These are phyloP conservation scores for Gryon sp. DNA, from an alignment of 1,140 invertebrate species.

Conservation along the genomic window DNA sequence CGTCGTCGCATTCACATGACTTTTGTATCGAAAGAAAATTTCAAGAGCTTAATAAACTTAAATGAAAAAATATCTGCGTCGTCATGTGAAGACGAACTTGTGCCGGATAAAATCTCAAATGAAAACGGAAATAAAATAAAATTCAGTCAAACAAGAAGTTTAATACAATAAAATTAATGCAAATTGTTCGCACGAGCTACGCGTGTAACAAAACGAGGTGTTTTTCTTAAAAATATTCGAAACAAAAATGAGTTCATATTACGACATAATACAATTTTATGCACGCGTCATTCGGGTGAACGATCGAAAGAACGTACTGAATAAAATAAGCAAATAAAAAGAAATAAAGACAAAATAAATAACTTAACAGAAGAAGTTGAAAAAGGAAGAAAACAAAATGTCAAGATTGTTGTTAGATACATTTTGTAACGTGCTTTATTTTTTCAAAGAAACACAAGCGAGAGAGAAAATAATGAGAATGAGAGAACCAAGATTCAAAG, in stretches of 20 bases:
- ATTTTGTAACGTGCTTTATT: constrained; percentile 64
- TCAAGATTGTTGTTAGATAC: constrained; percentile 56
- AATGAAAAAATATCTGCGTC: constrained; percentile 27
- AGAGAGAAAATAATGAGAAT: neutral
- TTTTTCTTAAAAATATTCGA: constrained; percentile 36
- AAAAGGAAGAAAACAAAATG: constrained; percentile 20
- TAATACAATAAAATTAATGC: constrained; percentile 14
- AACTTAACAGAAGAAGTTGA: neutral
- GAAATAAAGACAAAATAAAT: too few relatives aligned
- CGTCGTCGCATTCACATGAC: constrained; percentile 44
- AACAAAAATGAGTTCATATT: neutral
- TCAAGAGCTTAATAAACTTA: constrained; percentile 54
- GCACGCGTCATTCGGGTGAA: neutral
- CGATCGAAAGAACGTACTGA: constrained; percentile 22
- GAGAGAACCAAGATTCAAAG: too few relatives aligned
- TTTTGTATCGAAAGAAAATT: constrained; percentile 46
- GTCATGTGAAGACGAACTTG: constrained; percentile 19
- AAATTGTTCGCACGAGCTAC: constrained; percentile 13
- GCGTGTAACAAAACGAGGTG: neutral
- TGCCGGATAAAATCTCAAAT: constrained; percentile 15
- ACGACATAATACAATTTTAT: constrained; percentile 5
- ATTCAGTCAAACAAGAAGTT: constrained; percentile 35
- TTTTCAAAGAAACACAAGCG: constrained; percentile 46
- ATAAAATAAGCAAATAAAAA: constrained; percentile 19
- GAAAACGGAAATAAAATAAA: constrained; percentile 41